phyloP scores from a whole-genome alignment of 2,797 vertebrate species.

The Silurus lanzhouensis region DNA sequence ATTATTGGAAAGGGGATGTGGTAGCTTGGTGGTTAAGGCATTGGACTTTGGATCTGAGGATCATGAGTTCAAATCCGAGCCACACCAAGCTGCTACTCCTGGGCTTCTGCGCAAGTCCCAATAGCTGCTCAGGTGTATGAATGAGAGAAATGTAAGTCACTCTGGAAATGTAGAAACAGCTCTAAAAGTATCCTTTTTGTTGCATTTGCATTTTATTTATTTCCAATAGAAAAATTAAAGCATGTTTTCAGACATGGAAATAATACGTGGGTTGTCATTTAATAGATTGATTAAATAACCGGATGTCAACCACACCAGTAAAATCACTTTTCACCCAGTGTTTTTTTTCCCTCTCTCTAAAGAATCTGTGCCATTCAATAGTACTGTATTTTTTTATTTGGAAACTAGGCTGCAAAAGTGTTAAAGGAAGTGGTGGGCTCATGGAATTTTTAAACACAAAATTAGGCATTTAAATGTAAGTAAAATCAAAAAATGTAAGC shows the following conservation, averaged over 20 bases:
- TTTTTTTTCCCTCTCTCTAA: conserved; percentile 1
- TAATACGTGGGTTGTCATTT: conserved; percentile 23
- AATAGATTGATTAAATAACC: conserved; percentile 24
- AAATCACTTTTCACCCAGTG: conserved; percentile 8
- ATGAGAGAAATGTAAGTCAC: no score
- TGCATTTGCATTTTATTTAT: not conserved
- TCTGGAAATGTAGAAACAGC: not conserved
- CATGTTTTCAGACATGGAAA: conserved; percentile 1
- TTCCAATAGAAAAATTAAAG: not conserved
- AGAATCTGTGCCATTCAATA: conserved; percentile 35
- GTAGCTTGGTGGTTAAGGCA: no score
- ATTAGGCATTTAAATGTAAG: not conserved
- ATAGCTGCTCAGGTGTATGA: no score
- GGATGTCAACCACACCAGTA: conserved; percentile 25
- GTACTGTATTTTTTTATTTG: conserved; percentile 22
- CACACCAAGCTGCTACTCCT: no score
- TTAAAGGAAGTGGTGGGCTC: not conserved
- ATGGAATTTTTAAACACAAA: not conserved
- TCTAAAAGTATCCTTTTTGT: conserved; percentile 29
- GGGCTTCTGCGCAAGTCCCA: no score
- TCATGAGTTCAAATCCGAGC: no score
- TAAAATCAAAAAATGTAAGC: not conserved
- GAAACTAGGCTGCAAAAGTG: not conserved
- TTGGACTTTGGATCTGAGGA: no score
- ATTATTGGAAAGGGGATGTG: conserved; percentile 18